Conservation (phyloP, 1,140 invertebrate species). For the Tetramorium parvispinum region DNA sequence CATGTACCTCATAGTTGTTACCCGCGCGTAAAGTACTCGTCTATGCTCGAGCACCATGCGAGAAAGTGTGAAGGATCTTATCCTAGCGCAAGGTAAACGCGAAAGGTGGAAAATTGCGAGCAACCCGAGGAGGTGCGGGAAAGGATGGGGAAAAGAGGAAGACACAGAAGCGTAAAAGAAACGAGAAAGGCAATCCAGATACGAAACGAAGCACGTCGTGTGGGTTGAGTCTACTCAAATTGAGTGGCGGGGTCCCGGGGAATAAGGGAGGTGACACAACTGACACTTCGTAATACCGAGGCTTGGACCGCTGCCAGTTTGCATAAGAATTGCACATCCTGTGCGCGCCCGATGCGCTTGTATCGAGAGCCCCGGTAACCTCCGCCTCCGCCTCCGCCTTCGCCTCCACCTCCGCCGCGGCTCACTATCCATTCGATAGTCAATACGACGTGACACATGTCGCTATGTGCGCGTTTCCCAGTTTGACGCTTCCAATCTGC, state of each 20-base stretch:
- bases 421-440: conserved; percentile 77
- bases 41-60: conserved; percentile 26
- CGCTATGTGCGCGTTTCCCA: conserved; percentile 65
- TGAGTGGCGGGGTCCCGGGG: conserved; percentile 71
- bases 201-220: conserved; percentile 62
- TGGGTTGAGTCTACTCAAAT: conserved; percentile 67
- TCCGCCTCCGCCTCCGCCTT: conserved; percentile 47
- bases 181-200: conserved; percentile 55
- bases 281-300: conserved; percentile 83
- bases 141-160: not conserved
- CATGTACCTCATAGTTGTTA: conserved; percentile 17
- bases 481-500: conserved; percentile 40
- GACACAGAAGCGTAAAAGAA: not conserved
- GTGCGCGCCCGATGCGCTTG: conserved; percentile 70
- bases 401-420: conserved; percentile 51
- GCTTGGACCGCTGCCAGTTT: conserved; percentile 83
- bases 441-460: conserved; percentile 75
- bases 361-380: conserved; percentile 61
- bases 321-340: conserved; percentile 83
- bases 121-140: no score
- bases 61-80: conserved; percentile 35
- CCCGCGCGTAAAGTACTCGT: not conserved
- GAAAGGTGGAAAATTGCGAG: conserved; percentile 56
- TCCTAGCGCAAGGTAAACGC: conserved; percentile 35
- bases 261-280: conserved; percentile 76